Evolutionary conservation across 2,888 invertebrate genomes (phyloP).

Genomic region (Agrochola litura): DNA sequence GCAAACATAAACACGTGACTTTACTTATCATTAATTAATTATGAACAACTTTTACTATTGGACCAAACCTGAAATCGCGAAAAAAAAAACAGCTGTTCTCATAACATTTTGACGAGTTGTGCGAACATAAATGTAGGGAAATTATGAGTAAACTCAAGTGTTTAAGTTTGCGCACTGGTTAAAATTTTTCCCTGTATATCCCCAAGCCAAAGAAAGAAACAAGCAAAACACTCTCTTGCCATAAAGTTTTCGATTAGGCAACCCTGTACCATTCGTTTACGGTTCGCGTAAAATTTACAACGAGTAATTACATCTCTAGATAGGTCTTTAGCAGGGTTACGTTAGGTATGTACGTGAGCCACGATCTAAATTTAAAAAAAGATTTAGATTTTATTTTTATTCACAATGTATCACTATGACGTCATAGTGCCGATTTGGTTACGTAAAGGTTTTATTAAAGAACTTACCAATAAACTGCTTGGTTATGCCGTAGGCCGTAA

Average conservation of each 20-base stretch:
- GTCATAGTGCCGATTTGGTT: not conserved
- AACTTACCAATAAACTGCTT: conserved; percentile 5
- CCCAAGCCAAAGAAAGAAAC: not conserved
- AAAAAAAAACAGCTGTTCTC: too few relatives aligned
- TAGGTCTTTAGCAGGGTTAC: conserved; percentile 57
- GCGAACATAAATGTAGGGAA: too few relatives aligned
- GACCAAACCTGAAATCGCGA: too few relatives aligned
- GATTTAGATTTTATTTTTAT: not conserved
- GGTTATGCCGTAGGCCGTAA: not conserved
- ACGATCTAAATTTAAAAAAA: conserved; percentile 34
- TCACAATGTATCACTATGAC: conserved; percentile 8
- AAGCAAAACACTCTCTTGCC: not conserved
- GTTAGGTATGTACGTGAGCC: conserved; percentile 24
- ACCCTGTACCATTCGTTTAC: conserved; percentile 39
- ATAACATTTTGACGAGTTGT: too few relatives aligned
- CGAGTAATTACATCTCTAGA: conserved; percentile 56
- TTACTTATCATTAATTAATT: too few relatives aligned
- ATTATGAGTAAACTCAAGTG: too few relatives aligned
- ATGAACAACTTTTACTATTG: too few relatives aligned
- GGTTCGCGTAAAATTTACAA: conserved; percentile 53
- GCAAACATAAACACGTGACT: too few relatives aligned
- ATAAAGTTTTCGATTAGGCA: conserved; percentile 1
- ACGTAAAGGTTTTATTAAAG: conserved; percentile 16
- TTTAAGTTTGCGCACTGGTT: too few relatives aligned
- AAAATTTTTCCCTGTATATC: too few relatives aligned